Percentiles rank a stretch among this genome's conserved stretches.
Evolutionary conservation across 2,113 vertebrate species (phyloP).

Genomic region (Halichoeres trimaculatus): DNA sequence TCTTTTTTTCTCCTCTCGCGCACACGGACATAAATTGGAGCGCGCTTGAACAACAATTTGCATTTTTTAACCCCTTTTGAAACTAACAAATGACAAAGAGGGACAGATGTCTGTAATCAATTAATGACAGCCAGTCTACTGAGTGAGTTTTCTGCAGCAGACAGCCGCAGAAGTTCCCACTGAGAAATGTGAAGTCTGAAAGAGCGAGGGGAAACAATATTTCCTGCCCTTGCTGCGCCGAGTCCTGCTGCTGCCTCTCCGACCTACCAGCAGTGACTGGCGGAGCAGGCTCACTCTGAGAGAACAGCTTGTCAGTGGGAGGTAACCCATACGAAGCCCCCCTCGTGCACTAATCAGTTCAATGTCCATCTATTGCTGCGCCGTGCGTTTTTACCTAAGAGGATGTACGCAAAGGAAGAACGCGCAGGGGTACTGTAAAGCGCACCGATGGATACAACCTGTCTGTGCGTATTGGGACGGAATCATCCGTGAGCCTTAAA

Average conservation of each 20-base stretch:
- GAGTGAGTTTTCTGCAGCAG: constrained; percentile 42
- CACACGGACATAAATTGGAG: background rate
- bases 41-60: constrained; percentile 55
- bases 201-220: constrained; percentile 16
- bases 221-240: constrained; percentile 30
- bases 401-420: constrained; percentile 35
- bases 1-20: constrained; percentile 6
- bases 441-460: constrained; percentile 43
- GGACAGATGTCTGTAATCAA: constrained; percentile 83
- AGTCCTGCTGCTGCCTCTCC: constrained; percentile 48
- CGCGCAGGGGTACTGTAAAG: constrained; percentile 39
- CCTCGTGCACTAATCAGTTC: constrained; percentile 57
- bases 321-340: constrained; percentile 68
- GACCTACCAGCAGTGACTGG: constrained; percentile 60
- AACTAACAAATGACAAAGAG: constrained; percentile 87
- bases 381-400: constrained; percentile 37
- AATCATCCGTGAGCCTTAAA: constrained; percentile 44
- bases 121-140: constrained; percentile 83
- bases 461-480: constrained; percentile 32
- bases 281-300: constrained; percentile 59
- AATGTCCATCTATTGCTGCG: constrained; percentile 45
- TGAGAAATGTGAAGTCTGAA: constrained; percentile 28
- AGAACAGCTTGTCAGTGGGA: constrained; percentile 68
- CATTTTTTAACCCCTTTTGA: constrained; percentile 49
- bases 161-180: constrained; percentile 49